Evolutionary conservation across 2,113 vertebrate species (phyloP).

Genomic region (Lutjanus erythropterus): DNA sequence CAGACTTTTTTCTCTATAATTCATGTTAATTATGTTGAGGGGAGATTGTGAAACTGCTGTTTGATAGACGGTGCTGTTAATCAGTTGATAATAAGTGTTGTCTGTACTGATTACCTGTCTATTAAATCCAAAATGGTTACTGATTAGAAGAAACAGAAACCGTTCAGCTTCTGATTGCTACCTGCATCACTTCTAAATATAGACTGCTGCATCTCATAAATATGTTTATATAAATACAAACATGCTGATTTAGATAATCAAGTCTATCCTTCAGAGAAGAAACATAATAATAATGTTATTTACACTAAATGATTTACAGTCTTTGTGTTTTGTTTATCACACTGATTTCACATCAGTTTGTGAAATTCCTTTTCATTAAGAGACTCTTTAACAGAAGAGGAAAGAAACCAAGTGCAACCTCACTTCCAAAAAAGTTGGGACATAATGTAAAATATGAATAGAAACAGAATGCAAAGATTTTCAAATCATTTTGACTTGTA

Average conservation of each 20-base stretch:
- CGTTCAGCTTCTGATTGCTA: background rate
- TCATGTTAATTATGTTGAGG: constrained; percentile 2
- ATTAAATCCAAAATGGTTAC: constrained; percentile 17
- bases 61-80: constrained; percentile 24
- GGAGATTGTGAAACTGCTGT: background rate
- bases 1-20: background rate
- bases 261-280: background rate
- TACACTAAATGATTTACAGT: no score
- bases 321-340: no score
- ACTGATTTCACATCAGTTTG: no score
- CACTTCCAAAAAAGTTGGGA: no score
- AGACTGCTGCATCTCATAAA: background rate
- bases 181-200: background rate
- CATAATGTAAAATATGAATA: no score
- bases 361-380: no score
- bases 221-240: constrained; percentile 5
- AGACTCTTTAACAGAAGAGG: no score
- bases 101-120: constrained; percentile 25
- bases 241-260: background rate
- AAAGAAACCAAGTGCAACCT: no score
- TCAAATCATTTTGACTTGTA: no score
- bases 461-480: no score
- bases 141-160: background rate
- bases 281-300: background rate
- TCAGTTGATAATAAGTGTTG: constrained; percentile 22